Evolutionary conservation across 2,888 invertebrate genomes (phyloP).

Genomic region (Eristalinus aeneus): DNA sequence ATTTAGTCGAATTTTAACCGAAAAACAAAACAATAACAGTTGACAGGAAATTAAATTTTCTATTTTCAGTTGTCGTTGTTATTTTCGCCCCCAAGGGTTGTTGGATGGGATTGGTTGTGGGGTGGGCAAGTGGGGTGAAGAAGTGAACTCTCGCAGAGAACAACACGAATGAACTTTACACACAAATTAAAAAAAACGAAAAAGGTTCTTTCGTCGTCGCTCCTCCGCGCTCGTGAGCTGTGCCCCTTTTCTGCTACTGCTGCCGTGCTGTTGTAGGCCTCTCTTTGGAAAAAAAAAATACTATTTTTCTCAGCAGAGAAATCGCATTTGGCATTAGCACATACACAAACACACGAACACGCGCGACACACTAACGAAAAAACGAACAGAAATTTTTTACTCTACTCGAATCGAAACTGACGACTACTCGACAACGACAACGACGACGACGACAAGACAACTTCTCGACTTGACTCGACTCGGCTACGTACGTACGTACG

Average conservation of each 20-base stretch:
- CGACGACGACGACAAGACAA: slow-evolving; percentile 49
- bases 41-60: background rate
- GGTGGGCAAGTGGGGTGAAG: background rate
- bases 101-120: background rate
- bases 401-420: slow-evolving; percentile 14
- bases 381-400: slow-evolving; percentile 33
- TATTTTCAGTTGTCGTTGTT: background rate
- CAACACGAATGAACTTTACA: background rate
- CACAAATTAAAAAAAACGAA: slow-evolving; percentile 13
- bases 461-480: slow-evolving; percentile 40
- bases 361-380: slow-evolving; percentile 43
- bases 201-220: slow-evolving; percentile 36
- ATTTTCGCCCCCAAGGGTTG: background rate
- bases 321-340: slow-evolving; percentile 70
- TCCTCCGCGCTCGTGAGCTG: slow-evolving; percentile 28
- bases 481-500: slow-evolving; percentile 43
- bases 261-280: background rate
- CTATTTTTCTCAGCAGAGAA: slow-evolving; percentile 68
- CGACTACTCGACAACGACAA: slow-evolving; percentile 26
- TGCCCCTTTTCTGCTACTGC: slow-evolving; percentile 17
- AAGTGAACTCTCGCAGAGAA: background rate
- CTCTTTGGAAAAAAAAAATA: background rate
- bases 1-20: slow-evolving; percentile 42
- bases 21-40: slow-evolving; percentile 1
- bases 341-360: slow-evolving; percentile 54